These are phyloP conservation scores for Potorous gilbertii DNA, from an alignment of 2,797 vertebrate species.

Conservation along the genomic window DNA sequence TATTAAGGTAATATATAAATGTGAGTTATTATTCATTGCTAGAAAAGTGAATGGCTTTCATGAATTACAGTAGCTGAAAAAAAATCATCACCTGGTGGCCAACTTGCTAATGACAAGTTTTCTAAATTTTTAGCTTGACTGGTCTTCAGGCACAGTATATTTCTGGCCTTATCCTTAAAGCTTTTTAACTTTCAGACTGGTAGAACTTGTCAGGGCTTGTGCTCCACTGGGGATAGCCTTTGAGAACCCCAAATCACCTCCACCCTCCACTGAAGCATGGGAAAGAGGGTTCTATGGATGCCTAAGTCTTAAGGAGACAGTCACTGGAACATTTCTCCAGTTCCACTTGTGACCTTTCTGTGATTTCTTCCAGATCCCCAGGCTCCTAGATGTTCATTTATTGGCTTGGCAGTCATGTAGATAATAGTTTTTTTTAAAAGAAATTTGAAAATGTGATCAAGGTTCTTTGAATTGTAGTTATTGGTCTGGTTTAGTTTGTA, in stretches of 20 bases:
- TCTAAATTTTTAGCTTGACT: not conserved
- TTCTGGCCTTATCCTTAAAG: not conserved
- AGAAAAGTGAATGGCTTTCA: not conserved
- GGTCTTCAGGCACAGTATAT: not conserved
- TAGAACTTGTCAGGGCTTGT: not conserved
- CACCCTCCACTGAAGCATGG: not conserved
- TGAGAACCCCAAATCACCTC: not conserved
- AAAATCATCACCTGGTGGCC: not conserved
- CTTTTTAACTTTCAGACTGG: not conserved
- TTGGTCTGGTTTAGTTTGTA: slow-evolving; percentile 18
- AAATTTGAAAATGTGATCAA: slow-evolving; percentile 24
- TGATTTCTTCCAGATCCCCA: slow-evolving; percentile 52
- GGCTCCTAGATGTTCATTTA: slow-evolving; percentile 33
- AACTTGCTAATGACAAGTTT: not conserved
- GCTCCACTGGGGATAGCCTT: not conserved
- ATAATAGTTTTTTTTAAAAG: slow-evolving; percentile 12
- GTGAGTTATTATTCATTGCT: not conserved
- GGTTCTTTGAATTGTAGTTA: not conserved
- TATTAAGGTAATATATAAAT: not conserved
- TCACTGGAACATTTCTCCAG: slow-evolving; percentile 41
- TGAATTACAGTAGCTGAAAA: not conserved
- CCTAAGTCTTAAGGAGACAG: not conserved
- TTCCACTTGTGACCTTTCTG: slow-evolving; percentile 57
- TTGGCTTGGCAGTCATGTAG: not conserved
- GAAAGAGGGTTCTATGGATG: not conserved